phyloP scores from a whole-genome alignment of 2,113 vertebrate species.

The Craseonycteris thonglongyai region DNA sequence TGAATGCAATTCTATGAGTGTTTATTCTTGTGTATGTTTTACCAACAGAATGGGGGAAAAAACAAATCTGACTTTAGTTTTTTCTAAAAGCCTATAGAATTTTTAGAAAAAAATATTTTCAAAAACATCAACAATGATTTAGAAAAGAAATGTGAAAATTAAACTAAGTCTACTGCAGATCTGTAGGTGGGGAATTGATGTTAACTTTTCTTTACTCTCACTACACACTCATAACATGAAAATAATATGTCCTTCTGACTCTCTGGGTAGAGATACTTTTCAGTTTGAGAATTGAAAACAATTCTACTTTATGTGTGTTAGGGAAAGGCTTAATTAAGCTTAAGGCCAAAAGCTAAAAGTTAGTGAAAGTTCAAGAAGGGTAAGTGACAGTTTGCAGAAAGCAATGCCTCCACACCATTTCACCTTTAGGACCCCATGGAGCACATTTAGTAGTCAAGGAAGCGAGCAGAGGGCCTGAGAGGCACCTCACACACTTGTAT shows the following conservation, averaged over 20 bases:
- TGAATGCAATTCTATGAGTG: background rate
- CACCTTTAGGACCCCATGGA: fast-evolving
- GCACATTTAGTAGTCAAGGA: too few relatives aligned
- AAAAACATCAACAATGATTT: background rate
- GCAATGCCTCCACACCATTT: background rate
- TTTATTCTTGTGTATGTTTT: background rate
- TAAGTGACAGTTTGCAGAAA: background rate
- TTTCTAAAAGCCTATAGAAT: background rate
- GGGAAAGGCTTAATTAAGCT: background rate
- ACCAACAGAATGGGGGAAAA: background rate
- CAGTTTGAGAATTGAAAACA: background rate
- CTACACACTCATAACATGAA: background rate
- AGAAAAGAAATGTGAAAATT: background rate
- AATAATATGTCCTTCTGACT: background rate
- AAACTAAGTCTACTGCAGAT: background rate
- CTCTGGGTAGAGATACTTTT: background rate
- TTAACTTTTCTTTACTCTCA: background rate
- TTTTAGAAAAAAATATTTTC: background rate
- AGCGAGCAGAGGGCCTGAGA: background rate
- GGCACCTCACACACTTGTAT: background rate
- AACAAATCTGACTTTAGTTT: background rate
- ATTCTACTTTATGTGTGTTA: background rate
- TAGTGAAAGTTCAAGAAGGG: background rate
- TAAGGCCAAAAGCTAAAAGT: background rate
- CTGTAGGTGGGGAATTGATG: background rate